A percentile compares a stretch with the other conserved stretches of the same genome.
Evolutionary conservation across 2,888 invertebrate genomes (phyloP).

Genomic region (Aphidius colemani): DNA sequence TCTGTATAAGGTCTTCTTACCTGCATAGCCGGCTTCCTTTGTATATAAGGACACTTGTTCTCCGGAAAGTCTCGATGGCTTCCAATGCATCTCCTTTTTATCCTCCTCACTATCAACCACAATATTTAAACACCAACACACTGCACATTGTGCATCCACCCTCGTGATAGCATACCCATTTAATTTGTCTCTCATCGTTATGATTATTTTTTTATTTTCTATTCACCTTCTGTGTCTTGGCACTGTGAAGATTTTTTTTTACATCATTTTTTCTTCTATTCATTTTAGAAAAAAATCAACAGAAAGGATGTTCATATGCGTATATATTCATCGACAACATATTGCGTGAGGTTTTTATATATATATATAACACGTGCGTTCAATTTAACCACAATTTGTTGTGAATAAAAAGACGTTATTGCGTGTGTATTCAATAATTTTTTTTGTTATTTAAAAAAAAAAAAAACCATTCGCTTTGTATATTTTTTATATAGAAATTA

Average conservation of each 20-base stretch:
- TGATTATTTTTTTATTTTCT: too few relatives aligned
- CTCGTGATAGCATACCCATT: conserved; percentile 32
- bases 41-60: conserved; percentile 28
- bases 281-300: too few relatives aligned
- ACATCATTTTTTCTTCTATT: too few relatives aligned
- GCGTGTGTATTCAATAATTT: not conserved
- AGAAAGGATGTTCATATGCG: too few relatives aligned
- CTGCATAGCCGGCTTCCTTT: conserved; percentile 14
- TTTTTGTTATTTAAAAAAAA: not conserved
- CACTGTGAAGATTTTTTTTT: too few relatives aligned
- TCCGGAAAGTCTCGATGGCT: conserved; percentile 26
- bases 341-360: too few relatives aligned
- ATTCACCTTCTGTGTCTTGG: too few relatives aligned
- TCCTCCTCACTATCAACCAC: too few relatives aligned
- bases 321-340: too few relatives aligned
- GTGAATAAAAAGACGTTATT: too few relatives aligned
- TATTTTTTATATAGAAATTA: not conserved
- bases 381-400: too few relatives aligned
- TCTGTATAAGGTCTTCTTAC: conserved; percentile 23
- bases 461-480: not conserved
- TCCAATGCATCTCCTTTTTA: conserved; percentile 23
- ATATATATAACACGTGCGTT: too few relatives aligned
- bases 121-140: not conserved
- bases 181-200: conserved; percentile 35
- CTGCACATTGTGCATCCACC: conserved; percentile 31